Percentiles rank a stretch among this genome's conserved stretches.
Evolutionary conservation across 2,888 invertebrate genomes (phyloP).

Genomic region (Sipha maydis): DNA sequence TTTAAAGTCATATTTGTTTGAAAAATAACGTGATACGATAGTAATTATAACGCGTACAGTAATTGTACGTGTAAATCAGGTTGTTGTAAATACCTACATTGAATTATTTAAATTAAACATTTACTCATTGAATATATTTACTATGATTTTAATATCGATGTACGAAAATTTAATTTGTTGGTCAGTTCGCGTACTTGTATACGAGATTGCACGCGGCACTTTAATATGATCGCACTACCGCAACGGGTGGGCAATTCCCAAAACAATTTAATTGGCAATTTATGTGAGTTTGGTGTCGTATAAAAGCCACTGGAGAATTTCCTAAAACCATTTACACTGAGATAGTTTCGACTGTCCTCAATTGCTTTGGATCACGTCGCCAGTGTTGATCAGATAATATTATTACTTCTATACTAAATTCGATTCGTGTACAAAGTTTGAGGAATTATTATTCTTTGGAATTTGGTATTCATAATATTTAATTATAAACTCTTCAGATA

Average conservation of each 20-base stretch:
- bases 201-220: neutral
- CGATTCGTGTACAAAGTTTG: neutral
- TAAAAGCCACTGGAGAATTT: neutral
- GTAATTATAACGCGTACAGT: too few relatives aligned
- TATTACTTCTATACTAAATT: neutral
- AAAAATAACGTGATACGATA: too few relatives aligned
- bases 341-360: neutral
- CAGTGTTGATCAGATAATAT: neutral
- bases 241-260: neutral
- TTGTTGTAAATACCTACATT: too few relatives aligned
- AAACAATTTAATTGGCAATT: conserved; percentile 37
- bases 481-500: too few relatives aligned
- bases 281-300: neutral
- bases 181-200: neutral
- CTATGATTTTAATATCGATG: neutral
- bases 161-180: neutral
- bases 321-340: neutral
- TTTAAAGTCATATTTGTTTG: too few relatives aligned
- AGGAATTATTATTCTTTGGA: neutral
- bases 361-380: neutral
- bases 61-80: too few relatives aligned
- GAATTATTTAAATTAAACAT: too few relatives aligned
- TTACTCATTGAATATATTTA: too few relatives aligned
- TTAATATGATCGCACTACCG: neutral
- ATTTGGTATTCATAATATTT: neutral